These are phyloP conservation scores for Yoshiicerus persimilis DNA, from an alignment of 1,140 invertebrate species.

Conservation along the genomic window DNA sequence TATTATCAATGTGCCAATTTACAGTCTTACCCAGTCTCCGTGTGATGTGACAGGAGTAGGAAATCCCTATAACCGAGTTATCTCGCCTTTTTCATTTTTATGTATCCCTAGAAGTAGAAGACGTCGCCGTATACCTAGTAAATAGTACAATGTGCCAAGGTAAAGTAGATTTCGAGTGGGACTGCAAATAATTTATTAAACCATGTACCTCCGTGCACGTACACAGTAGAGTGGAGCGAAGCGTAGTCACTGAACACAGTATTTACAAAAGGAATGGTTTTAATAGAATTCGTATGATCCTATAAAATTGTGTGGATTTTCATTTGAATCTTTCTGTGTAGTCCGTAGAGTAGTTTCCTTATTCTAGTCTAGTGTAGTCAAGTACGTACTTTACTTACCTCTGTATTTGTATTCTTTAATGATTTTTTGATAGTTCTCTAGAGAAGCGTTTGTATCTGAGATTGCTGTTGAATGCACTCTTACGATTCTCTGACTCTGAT, in stretches of 20 bases:
- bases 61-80: neutral
- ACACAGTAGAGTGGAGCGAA: neutral
- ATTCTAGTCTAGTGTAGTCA: neutral
- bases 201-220: neutral
- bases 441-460: neutral
- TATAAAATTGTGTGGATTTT: neutral
- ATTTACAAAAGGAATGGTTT: neutral
- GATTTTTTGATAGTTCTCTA: slow-evolving; percentile 11
- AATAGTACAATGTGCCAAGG: too few relatives aligned
- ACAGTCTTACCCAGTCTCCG: neutral
- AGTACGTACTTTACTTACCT: neutral
- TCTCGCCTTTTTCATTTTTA: neutral
- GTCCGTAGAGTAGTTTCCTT: neutral
- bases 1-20: neutral
- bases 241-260: neutral
- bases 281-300: neutral
- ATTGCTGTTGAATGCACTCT: slow-evolving; percentile 14
- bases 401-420: neutral
- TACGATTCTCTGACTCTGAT: neutral
- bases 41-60: neutral
- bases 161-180: too few relatives aligned
- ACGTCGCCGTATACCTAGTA: too few relatives aligned
- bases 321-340: neutral
- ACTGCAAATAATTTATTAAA: too few relatives aligned
- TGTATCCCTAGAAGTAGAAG: neutral